These are phyloP conservation scores for Rhopalosiphum maidis DNA, from an alignment of 1,140 invertebrate genomes.

Conservation along the genomic window DNA sequence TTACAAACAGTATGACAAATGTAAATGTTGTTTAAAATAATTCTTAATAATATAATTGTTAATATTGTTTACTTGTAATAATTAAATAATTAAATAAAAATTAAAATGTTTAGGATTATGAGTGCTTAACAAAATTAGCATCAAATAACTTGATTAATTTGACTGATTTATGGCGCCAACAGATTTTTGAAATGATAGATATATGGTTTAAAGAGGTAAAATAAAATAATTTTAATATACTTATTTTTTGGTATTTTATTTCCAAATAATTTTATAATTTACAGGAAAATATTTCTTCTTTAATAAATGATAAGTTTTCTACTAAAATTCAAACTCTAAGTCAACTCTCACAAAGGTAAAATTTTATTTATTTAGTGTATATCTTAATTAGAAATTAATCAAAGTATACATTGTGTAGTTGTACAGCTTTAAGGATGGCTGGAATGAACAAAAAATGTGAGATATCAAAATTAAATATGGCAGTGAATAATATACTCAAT, in stretches of 20 bases:
- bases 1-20: neutral
- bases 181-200: constrained; percentile 32
- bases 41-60: neutral
- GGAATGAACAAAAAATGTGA: neutral
- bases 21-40: neutral
- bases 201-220: constrained; percentile 38
- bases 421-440: neutral
- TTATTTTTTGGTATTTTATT: neutral
- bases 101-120: constrained; percentile 29
- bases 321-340: neutral
- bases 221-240: neutral
- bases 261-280: neutral
- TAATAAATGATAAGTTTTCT: neutral
- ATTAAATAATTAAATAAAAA: neutral
- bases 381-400: neutral
- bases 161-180: neutral
- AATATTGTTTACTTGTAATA: neutral
- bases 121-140: neutral
- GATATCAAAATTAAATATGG: neutral
- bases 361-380: neutral
- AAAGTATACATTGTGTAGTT: neutral
- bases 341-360: constrained; percentile 24
- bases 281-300: neutral
- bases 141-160: constrained; percentile 7
- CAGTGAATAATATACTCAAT: neutral